phyloP scores from a whole-genome alignment of 2,113 vertebrate species.

The Oceanites oceanicus region DNA sequence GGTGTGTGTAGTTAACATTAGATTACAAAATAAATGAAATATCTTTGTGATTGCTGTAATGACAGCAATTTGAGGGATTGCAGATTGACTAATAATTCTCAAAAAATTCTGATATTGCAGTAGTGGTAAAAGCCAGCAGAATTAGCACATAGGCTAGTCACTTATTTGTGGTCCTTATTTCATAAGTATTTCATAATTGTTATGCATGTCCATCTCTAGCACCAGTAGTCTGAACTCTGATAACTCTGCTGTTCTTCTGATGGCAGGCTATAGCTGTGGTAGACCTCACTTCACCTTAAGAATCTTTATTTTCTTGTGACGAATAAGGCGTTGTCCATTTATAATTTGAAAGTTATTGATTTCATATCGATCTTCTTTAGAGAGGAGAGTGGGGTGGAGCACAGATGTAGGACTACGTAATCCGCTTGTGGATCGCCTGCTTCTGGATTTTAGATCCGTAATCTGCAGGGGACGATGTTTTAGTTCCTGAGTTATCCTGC shows the following conservation, averaged over 20 bases:
- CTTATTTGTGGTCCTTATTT: background rate
- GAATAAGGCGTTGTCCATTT: background rate
- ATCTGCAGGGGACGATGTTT: background rate
- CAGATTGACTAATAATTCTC: background rate
- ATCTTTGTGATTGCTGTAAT: background rate
- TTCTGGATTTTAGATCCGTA: background rate
- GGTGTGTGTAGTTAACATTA: background rate
- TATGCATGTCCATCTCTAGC: background rate
- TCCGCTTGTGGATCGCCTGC: background rate
- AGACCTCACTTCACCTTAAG: background rate
- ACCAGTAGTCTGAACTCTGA: background rate
- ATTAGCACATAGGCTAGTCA: background rate
- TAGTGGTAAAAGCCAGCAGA: background rate
- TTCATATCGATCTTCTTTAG: background rate
- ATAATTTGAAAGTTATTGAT: background rate
- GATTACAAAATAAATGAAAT: background rate
- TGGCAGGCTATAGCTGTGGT: background rate
- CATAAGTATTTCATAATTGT: background rate
- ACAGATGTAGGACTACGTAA: background rate
- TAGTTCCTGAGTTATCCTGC: background rate
- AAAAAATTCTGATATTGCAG: background rate
- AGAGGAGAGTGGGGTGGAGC: background rate
- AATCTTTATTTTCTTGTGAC: background rate
- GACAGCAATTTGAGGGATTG: background rate
- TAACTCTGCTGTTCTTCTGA: background rate